Evolutionary conservation across 1,140 invertebrate species (phyloP).

Genomic region (Brachionus manjavacas): DNA sequence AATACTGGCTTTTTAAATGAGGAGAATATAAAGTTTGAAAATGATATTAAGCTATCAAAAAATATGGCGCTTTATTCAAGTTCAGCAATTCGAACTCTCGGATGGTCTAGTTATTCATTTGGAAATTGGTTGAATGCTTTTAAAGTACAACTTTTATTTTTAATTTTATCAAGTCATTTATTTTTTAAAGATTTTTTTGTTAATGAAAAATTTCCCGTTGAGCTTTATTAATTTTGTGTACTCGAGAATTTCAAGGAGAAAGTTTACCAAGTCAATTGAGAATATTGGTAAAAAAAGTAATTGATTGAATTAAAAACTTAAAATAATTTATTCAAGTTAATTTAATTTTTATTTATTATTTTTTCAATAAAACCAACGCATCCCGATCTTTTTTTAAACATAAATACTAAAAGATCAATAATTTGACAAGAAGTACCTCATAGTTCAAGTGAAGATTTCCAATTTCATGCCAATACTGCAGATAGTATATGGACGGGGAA

Average conservation of each 20-base stretch:
- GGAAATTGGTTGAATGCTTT: constrained; percentile 22
- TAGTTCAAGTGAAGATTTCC: too few species aligned
- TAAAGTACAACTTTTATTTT: background rate
- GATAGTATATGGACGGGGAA: too few species aligned
- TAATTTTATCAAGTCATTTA: background rate
- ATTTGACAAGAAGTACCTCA: too few species aligned
- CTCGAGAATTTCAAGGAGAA: background rate
- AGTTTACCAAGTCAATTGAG: background rate
- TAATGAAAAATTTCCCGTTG: background rate
- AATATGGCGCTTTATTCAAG: background rate
- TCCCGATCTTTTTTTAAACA: background rate
- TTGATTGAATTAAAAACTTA: background rate
- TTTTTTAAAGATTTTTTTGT: background rate
- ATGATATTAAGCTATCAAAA: background rate
- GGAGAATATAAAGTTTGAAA: background rate
- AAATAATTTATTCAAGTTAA: background rate
- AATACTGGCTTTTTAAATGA: constrained; percentile 7
- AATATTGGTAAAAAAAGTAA: background rate
- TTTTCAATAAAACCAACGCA: background rate
- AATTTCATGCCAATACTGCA: too few species aligned
- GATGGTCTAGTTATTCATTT: constrained; percentile 13
- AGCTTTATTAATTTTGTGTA: background rate
- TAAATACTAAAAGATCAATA: too few species aligned
- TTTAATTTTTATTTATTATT: background rate
- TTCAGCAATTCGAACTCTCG: background rate